Evolutionary conservation across 2,888 invertebrate genomes (phyloP), one percentile per base, ranked within the genome.

Genomic region (Microchrysa polita): DNA sequence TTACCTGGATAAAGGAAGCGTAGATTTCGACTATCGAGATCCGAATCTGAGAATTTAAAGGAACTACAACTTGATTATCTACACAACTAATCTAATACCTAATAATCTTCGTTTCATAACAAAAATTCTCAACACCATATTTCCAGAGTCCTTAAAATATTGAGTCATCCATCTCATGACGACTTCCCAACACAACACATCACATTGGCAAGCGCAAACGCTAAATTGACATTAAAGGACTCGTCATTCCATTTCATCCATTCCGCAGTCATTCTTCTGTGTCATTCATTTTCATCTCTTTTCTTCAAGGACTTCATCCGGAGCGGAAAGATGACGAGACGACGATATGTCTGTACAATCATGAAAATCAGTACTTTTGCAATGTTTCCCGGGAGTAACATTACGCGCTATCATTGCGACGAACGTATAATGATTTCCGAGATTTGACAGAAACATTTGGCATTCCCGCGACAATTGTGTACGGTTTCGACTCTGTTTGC

Each of bases 281-380:
- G 27, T 34, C 48, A 48, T 48, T 48, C 48, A 48, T 48, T 48
- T 34, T 34, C 27, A 7, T 48, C 48, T 48, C 12, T 2, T 12
- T 12, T 48, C 12, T 2, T 12, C 48, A 48, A 48, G 48, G 48
- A 12, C 16, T n/a, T 12, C 12, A n/a, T 12, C 18, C 18, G 18
- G 42, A 20, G 20, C 10, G 65, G 1, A 55, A 34, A 57, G 40
- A 40, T 69, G 40, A 69, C 20, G 55, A n/a, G n/a, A n/a, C n/a
- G n/a, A n/a, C n/a, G n/a, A n/a, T n/a, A n/a, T n/a, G n/a, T n/a
- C n/a, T 69, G 69, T 57, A 69, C 69, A 69, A 69, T 69, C 69
- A 69, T 69, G 69, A 55, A 69, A 69, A 69, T 69, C 69, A 69
- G 69, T 20, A 34, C 40, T 69, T 57, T n/a, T n/a, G n/a, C 55